Evolutionary conservation across 1,140 invertebrate species (phyloP).

Genomic region (Contarinia nasturtii): DNA sequence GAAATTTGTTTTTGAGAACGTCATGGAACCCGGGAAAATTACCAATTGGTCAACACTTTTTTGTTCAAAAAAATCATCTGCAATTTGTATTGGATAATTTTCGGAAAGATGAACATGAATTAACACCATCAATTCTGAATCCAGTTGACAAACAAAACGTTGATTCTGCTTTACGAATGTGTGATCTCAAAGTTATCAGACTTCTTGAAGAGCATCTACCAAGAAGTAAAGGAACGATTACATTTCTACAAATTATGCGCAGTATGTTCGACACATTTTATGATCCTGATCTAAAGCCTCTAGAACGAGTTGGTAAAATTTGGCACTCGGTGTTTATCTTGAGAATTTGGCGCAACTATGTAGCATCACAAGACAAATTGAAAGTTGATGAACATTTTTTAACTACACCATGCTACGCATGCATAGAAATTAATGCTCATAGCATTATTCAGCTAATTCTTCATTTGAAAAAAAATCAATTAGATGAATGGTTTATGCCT

Average conservation of each 20-base stretch:
- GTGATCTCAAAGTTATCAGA: neutral
- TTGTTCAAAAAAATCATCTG: neutral
- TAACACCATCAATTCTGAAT: neutral
- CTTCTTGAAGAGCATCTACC: neutral
- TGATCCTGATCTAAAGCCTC: neutral
- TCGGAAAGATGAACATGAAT: neutral
- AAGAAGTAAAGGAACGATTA: neutral
- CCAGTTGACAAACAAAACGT: neutral
- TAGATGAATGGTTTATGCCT: neutral
- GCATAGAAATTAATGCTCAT: no score
- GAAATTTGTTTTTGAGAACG: no score
- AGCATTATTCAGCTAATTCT: neutral
- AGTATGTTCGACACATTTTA: neutral
- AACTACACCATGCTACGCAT: no score
- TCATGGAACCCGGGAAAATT: no score
- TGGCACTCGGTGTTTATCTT: neutral
- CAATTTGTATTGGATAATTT: neutral
- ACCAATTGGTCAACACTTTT: no score
- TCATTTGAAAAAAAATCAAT: neutral
- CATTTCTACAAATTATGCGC: neutral
- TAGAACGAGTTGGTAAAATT: neutral
- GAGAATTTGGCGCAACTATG: neutral
- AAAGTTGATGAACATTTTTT: neutral
- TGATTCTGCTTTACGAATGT: neutral
- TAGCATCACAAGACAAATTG: neutral